Conservation (phyloP, 2,797 vertebrate species). For the Malacoraja senta region DNA sequence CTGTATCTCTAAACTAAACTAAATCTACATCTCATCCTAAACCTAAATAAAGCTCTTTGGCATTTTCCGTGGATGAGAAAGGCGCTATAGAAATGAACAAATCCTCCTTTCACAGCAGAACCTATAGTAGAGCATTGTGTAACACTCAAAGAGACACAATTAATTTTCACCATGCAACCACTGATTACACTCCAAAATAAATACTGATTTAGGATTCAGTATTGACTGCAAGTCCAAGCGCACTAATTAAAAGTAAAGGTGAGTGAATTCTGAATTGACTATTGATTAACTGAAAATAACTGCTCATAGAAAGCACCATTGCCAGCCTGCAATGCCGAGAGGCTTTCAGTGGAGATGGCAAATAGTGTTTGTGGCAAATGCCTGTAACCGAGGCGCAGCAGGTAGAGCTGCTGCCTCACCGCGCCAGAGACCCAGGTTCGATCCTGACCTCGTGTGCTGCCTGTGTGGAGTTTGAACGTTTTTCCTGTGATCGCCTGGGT, state of each 20-base stretch:
- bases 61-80: no score
- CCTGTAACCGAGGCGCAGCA: no score
- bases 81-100: no score
- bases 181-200: neutral
- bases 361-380: neutral
- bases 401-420: no score
- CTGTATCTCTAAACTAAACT: no score
- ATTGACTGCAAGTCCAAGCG: conserved; percentile 1
- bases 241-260: conserved; percentile 15
- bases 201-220: conserved; percentile 16
- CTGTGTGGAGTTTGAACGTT: no score
- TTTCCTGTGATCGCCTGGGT: no score
- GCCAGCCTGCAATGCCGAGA: neutral
- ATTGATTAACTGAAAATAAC: conserved; percentile 35
- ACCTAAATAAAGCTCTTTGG: no score
- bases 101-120: neutral
- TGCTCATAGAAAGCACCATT: neutral
- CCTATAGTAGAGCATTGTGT: neutral
- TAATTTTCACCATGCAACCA: neutral
- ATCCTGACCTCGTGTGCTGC: no score
- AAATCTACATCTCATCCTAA: no score
- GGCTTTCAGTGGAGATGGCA: neutral
- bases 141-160: neutral
- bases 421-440: no score
- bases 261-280: conserved; percentile 21